Conservation (phyloP, 2,797 vertebrate species). For the Limnodromus scolopaceus region DNA sequence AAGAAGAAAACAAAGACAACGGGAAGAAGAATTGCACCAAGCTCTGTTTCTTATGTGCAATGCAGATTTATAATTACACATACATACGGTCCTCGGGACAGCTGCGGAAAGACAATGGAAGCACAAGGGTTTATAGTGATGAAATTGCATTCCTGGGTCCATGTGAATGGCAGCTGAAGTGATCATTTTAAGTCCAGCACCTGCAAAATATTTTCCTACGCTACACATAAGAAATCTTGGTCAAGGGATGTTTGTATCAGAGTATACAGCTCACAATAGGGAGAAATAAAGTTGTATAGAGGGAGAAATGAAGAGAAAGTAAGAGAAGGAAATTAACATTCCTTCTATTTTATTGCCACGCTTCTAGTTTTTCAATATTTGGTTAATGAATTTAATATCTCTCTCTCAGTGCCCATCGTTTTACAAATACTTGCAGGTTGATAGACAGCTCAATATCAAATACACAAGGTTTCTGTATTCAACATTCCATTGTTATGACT, state of each 20-base stretch:
- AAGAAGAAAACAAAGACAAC: not conserved
- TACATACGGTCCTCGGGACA: not conserved
- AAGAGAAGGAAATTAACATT: not conserved
- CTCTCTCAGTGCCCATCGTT: not conserved
- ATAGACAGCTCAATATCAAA: not conserved
- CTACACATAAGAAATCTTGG: not conserved
- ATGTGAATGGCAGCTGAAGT: slow-evolving; percentile 43
- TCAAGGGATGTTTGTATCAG: not conserved
- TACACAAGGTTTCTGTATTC: not conserved
- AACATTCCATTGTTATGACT: not conserved
- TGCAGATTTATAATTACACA: not conserved
- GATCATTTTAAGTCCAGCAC: slow-evolving; percentile 44
- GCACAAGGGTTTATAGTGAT: not conserved
- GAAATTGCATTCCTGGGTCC: not conserved
- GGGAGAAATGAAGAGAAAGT: not conserved
- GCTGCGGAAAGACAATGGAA: slow-evolving; percentile 2
- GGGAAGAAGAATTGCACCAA: slow-evolving; percentile 9
- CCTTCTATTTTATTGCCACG: not conserved
- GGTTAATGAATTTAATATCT: not conserved
- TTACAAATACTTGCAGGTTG: not conserved
- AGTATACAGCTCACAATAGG: not conserved
- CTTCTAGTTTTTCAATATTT: not conserved
- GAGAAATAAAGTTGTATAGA: not conserved
- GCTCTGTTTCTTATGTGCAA: not conserved
- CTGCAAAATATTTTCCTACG: not conserved